Base-by-base conservation (phyloP, 2,113 vertebrate species). In the Pogona vitticeps region DNA sequence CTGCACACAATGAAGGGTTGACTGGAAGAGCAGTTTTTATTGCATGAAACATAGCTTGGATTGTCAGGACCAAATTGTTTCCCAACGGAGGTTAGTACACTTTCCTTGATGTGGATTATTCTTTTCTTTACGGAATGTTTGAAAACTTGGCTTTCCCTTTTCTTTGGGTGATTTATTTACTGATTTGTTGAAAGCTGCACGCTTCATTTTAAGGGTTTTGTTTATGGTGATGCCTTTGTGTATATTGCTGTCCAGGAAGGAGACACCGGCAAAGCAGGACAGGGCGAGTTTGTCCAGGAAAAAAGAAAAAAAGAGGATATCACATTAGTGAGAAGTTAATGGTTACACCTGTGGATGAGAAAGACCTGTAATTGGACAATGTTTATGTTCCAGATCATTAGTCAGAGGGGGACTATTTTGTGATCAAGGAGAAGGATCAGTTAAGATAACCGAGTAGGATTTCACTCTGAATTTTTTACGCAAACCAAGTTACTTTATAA, bases 381-480 rank as follows among this genome's bases (percentile, higher is more conserved):
- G 61, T 82, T 87, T 81, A 56, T 33, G 75, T 82, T 82, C 70
- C 72, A 76, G 72, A 38, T 65, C 83, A 65, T 84, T 76, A 65
- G 73, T 76, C 83, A 84, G 76, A 65, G 83, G 3, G 59, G 28
- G 31, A 65, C 71, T 76, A 31, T 65, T 63, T 76, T 75, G 36
- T 63, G 71, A 76, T 75, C 80, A 82, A 82, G 65, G 80, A 63
- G 73, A 76, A 76, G 40, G 59, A n/a, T 65, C 21, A 76, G 38
- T 67, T 63, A 76, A 84, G 83, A 76, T 63, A 65, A 65, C 28
- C 8, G 52, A 72, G 21, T 80, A 42, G 42, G 65, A 58, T 21
- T 40, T 76, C 59, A 36, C 59, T 65, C 40, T 58, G 46, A 33
- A 33, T 76, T 40, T 75, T 71, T 75, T 56, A 65, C 40, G 36